Percentiles rank a stretch among this genome's conserved stretches.
Conservation (phyloP, 2,888 invertebrate genomes). For the Chironomus riparius region DNA sequence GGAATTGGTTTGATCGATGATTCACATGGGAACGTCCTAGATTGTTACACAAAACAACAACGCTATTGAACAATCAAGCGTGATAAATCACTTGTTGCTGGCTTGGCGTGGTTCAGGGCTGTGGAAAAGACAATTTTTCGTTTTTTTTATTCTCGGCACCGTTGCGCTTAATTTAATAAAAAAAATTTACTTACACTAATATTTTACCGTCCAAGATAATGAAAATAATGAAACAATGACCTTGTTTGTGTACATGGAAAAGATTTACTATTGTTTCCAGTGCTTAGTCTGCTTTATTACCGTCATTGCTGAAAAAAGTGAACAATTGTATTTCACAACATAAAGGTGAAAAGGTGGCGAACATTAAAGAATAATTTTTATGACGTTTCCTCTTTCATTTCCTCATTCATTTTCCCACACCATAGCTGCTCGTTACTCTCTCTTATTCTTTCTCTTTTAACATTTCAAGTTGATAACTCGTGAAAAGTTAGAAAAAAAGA, state of each 20-base stretch:
- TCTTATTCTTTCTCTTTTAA: not conserved
- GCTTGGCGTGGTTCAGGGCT: not conserved
- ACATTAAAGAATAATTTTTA: conserved; percentile 26
- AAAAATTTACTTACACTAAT: not conserved
- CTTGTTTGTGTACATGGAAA: not conserved
- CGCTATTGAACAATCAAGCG: conserved; percentile 23
- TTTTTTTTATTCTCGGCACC: not conserved
- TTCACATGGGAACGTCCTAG: conserved; percentile 22
- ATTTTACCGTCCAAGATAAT: not conserved
- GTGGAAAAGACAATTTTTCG: not conserved
- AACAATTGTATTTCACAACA: not conserved
- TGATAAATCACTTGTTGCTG: conserved; percentile 27
- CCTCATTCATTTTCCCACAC: not conserved
- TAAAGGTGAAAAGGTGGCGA: conserved; percentile 15
- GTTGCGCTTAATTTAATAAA: not conserved
- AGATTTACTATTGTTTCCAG: not conserved
- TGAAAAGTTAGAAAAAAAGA: not conserved
- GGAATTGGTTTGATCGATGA: conserved; percentile 18
- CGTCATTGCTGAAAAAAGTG: not conserved
- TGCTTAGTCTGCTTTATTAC: not conserved
- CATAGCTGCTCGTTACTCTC: not conserved
- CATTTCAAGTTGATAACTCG: not conserved
- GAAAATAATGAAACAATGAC: conserved; percentile 16
- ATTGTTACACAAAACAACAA: conserved; percentile 1
- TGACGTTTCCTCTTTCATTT: not conserved